Percentiles rank a stretch among this genome's conserved stretches.
Conservation (phyloP, 2,888 invertebrate species). For the Monopis laevigella region DNA sequence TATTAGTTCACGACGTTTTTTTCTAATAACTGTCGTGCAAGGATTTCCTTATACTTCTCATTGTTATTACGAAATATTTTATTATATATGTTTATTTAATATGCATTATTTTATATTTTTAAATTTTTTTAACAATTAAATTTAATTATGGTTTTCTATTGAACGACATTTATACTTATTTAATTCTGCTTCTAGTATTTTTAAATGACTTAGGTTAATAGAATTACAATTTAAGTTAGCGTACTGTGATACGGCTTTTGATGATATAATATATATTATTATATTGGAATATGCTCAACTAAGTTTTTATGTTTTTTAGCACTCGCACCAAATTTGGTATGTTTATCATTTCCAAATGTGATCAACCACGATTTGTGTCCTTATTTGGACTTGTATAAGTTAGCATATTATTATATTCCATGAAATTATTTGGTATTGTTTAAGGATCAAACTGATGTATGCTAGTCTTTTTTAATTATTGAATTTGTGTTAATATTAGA, state of each 20-base stretch:
- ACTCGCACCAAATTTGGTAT: neutral
- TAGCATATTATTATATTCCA: slow-evolving; percentile 18
- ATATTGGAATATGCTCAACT: slow-evolving; percentile 51
- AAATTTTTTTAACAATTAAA: neutral
- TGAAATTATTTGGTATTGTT: slow-evolving; percentile 24
- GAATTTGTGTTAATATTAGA: slow-evolving; percentile 40
- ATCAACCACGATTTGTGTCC: slow-evolving; percentile 2
- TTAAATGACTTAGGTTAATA: slow-evolving; percentile 6
- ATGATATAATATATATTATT: no score
- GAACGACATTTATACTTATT: neutral
- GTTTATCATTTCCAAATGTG: neutral
- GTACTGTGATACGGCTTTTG: slow-evolving; percentile 61
- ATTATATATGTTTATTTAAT: slow-evolving; percentile 4
- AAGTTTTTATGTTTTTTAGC: neutral
- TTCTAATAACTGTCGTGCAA: no score
- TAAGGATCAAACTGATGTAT: slow-evolving; percentile 49
- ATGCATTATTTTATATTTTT: neutral
- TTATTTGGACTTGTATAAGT: slow-evolving; percentile 12
- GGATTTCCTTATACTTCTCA: no score
- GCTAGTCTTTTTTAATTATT: slow-evolving; percentile 61
- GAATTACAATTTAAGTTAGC: slow-evolving; percentile 38
- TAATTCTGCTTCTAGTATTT: slow-evolving; percentile 13
- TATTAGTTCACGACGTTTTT: no score
- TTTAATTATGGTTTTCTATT: neutral
- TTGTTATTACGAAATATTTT: no score